A percentile compares a stretch with the other conserved stretches of the same genome.
Conservation (phyloP, 2,113 vertebrate species). For the Stictonetta naevosa region DNA sequence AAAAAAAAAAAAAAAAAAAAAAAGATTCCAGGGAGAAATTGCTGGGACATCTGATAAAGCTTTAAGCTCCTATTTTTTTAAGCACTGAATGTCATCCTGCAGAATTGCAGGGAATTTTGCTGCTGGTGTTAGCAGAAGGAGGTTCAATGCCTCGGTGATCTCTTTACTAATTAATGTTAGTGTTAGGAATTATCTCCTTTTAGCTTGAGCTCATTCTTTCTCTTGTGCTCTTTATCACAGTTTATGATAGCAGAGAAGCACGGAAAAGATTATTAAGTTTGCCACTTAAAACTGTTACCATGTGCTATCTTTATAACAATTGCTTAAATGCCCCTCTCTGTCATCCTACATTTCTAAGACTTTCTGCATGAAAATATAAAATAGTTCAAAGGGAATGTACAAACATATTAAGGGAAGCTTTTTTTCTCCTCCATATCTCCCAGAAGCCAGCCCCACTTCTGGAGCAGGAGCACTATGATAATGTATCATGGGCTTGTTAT, state of each 20-base stretch:
- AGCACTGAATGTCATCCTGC: neutral
- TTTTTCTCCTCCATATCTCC: neutral
- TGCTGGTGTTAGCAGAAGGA: conserved; percentile 25
- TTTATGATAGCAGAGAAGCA: neutral
- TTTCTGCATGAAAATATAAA: neutral
- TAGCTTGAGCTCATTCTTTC: neutral
- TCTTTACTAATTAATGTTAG: conserved; percentile 18
- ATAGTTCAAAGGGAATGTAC: neutral
- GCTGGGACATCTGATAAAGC: neutral
- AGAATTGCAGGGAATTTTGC: neutral
- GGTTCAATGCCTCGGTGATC: conserved; percentile 1
- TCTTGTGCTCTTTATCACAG: neutral
- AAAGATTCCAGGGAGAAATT: neutral
- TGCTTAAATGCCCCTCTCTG: neutral
- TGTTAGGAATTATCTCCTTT: conserved; percentile 32
- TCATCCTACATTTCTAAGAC: neutral
- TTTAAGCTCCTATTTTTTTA: neutral
- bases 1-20: no score
- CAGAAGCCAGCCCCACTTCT: neutral
- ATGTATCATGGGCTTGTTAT: neutral
- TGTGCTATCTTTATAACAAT: neutral
- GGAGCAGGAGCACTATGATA: neutral
- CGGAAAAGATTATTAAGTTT: neutral
- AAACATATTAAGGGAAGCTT: neutral
- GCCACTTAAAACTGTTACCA: neutral